These are phyloP conservation scores for Sebastes fasciatus DNA, from an alignment of 2,113 vertebrate species.

Conservation along the genomic window DNA sequence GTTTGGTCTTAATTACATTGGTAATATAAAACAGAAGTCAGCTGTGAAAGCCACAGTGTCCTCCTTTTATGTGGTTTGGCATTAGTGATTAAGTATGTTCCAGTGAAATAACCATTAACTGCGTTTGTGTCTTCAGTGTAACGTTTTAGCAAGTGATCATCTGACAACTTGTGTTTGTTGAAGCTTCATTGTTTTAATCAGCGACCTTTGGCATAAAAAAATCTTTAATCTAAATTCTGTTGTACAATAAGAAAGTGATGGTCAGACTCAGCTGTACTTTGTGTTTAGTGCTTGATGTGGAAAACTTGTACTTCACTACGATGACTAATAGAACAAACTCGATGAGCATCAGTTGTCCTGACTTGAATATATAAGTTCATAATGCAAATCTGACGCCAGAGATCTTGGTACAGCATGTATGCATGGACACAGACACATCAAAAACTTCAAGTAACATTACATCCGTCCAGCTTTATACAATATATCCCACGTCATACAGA, in stretches of 20 bases:
- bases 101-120: not conserved
- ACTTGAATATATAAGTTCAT: not conserved
- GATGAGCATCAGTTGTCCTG: not conserved
- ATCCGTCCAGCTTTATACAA: too few relatives aligned
- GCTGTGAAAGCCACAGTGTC: not conserved
- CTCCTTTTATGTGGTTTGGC: not conserved
- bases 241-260: too few relatives aligned
- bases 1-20: not conserved
- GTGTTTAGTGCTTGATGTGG: not conserved
- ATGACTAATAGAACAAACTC: too few relatives aligned
- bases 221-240: too few relatives aligned
- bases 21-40: not conserved
- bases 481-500: too few relatives aligned
- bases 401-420: not conserved
- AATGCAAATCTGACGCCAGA: not conserved
- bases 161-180: not conserved
- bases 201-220: not conserved
- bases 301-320: not conserved
- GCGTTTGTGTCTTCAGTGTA: not conserved
- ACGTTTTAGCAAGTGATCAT: not conserved
- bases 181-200: not conserved
- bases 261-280: not conserved
- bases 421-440: not conserved
- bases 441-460: not conserved
- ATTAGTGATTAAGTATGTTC: not conserved